Conservation (phyloP, 2,113 vertebrate genomes). For the Leucoraja erinaceus region DNA sequence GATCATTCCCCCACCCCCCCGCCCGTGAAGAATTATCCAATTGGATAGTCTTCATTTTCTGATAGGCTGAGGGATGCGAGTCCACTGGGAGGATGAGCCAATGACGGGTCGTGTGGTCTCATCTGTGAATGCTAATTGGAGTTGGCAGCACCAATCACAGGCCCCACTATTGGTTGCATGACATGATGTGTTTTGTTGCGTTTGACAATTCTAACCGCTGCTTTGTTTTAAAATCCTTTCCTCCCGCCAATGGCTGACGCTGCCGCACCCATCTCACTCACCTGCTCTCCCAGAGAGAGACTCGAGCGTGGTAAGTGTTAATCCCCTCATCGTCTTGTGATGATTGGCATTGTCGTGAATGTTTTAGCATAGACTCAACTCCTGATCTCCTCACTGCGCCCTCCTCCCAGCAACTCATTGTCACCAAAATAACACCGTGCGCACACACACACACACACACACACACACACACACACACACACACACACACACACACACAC, state of each 20-base stretch:
- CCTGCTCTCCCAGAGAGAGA: conserved; percentile 74
- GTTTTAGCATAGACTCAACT: no score
- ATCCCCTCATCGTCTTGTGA: neutral
- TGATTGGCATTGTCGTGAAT: no score
- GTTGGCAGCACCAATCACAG: no score
- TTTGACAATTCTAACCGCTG: conserved; percentile 32
- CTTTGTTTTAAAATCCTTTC: conserved; percentile 54
- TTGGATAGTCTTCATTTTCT: neutral
- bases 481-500: no score
- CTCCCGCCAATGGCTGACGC: conserved; percentile 45
- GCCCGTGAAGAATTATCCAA: neutral
- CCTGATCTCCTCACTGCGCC: neutral
- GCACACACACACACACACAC: no score
- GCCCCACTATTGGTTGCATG: neutral
- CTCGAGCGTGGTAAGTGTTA: conserved; percentile 79
- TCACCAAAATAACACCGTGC: neutral
- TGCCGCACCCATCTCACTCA: conserved; percentile 52
- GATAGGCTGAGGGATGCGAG: neutral
- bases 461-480: no score
- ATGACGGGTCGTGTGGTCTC: neutral
- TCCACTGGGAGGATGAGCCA: neutral
- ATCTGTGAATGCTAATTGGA: neutral
- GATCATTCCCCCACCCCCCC: neutral
- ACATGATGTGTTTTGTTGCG: no score
- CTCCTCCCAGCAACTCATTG: neutral